These are phyloP conservation scores for Riptortus pedestris DNA, from an alignment of 1,140 invertebrate species.

Conservation along the genomic window DNA sequence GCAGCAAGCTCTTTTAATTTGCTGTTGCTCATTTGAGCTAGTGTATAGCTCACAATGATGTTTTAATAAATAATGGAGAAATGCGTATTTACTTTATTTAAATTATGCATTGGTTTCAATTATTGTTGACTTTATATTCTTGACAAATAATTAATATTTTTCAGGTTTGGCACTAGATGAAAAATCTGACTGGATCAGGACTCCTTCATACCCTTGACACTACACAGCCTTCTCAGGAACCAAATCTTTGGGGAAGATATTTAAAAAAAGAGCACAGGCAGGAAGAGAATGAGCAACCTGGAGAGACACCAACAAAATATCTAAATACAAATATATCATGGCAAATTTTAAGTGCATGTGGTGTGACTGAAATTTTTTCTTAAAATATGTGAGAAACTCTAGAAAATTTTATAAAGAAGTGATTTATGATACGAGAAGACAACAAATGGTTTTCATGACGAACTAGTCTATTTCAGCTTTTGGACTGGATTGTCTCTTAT, in stretches of 20 bases:
- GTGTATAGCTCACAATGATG: too few species aligned
- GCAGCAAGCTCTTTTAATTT: too few species aligned
- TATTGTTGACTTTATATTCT: too few species aligned
- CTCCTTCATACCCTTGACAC: conserved; percentile 9
- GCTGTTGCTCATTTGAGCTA: too few species aligned
- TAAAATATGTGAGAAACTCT: conserved; percentile 4
- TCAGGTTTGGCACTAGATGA: conserved; percentile 14
- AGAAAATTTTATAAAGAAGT: too few species aligned
- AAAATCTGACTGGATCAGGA: conserved; percentile 14
- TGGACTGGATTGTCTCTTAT: too few species aligned
- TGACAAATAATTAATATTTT: too few species aligned
- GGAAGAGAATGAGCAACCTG: conserved; percentile 12
- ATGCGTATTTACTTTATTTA: too few species aligned
- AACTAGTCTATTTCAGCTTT: too few species aligned
- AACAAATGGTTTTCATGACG: too few species aligned
- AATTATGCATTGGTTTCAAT: too few species aligned
- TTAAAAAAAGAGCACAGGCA: conserved; percentile 6
- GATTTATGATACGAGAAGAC: neutral
- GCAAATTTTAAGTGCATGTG: conserved; percentile 16
- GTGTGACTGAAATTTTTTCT: conserved; percentile 10
- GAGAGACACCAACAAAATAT: neutral
- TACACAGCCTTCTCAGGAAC: conserved; percentile 3
- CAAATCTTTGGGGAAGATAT: conserved; percentile 7
- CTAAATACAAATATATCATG: conserved; percentile 5
- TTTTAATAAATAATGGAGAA: too few species aligned